A percentile compares a stretch with the other conserved stretches of the same genome.
Evolutionary conservation across 2,113 vertebrate genomes (phyloP).

Genomic region (Tachycineta bicolor): DNA sequence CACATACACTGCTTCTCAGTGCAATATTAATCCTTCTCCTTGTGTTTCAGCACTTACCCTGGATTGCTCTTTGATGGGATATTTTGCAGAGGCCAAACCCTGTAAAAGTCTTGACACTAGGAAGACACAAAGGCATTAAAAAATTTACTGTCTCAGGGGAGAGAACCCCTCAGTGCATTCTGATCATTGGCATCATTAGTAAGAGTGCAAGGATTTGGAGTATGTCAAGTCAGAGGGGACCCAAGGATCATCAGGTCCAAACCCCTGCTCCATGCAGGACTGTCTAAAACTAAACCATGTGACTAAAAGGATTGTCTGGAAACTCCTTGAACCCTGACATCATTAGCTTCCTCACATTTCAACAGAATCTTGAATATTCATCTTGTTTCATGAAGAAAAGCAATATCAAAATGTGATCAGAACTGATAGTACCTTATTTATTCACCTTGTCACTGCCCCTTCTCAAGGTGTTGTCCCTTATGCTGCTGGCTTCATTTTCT

Average conservation of each 20-base stretch:
- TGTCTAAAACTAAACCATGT: neutral
- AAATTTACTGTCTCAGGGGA: neutral
- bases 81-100: neutral
- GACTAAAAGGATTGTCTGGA: neutral
- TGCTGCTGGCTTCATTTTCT: neutral
- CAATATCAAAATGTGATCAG: neutral
- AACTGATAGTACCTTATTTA: neutral
- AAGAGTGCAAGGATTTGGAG: neutral
- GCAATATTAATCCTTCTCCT: neutral
- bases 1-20: neutral
- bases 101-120: neutral
- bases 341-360: neutral
- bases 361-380: neutral
- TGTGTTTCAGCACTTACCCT: neutral
- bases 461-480: neutral
- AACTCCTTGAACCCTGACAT: neutral
- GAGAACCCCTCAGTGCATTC: neutral
- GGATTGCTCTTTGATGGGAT: neutral
- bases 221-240: neutral
- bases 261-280: neutral
- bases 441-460: neutral
- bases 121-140: neutral
- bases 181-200: neutral
- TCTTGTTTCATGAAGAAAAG: neutral
- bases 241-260: neutral